Evolutionary conservation across 2,888 invertebrate species (phyloP).

Genomic region (Phyto melanocephala): DNA sequence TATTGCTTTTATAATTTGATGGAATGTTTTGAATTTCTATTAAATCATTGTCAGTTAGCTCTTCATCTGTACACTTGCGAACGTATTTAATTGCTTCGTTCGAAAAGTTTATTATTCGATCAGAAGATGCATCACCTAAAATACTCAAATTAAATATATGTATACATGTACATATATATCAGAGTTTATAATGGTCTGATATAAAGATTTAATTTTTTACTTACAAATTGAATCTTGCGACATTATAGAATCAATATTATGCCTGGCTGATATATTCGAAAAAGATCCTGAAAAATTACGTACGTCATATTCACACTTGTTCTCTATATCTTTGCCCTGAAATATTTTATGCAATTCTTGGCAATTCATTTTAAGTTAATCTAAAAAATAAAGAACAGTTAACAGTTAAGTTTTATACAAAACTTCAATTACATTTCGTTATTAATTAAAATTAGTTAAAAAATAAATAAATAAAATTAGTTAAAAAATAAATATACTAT

Average conservation of each 20-base stretch:
- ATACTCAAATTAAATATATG: background rate
- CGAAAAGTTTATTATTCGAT: conserved; percentile 74
- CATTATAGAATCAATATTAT: too few species aligned
- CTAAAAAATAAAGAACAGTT: background rate
- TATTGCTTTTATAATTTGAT: conserved; percentile 66
- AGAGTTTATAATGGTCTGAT: too few species aligned
- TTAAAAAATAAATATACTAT: too few species aligned
- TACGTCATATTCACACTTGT: background rate
- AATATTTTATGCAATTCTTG: background rate
- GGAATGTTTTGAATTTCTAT: conserved; percentile 72
- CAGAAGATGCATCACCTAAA: conserved; percentile 63
- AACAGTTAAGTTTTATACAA: too few species aligned
- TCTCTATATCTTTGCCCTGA: background rate
- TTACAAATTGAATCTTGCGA: too few species aligned
- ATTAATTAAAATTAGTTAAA: too few species aligned
- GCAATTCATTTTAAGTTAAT: background rate
- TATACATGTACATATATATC: background rate
- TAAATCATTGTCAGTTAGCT: conserved; percentile 74
- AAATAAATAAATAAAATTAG: too few species aligned
- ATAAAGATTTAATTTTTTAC: too few species aligned
- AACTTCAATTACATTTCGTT: too few species aligned
- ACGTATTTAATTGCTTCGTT: conserved; percentile 75
- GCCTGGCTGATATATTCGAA: background rate
- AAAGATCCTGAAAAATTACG: background rate
- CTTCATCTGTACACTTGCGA: conserved; percentile 71